Evolutionary conservation across 2,888 invertebrate genomes (phyloP).

Genomic region (Leucoma salicis): DNA sequence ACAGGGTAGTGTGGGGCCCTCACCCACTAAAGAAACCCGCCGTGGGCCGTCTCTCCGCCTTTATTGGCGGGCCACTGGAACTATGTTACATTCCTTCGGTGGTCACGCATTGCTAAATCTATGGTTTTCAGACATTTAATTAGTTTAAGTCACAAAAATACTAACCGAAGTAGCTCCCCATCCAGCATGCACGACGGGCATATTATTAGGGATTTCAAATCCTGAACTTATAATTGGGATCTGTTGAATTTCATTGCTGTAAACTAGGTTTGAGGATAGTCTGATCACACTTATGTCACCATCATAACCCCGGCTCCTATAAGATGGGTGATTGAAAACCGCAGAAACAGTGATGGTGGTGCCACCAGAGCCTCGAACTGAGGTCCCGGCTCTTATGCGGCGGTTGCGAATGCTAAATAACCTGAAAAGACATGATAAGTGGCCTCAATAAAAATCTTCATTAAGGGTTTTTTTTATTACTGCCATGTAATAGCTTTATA

Average conservation of each 20-base stretch:
- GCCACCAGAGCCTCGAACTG: constrained; percentile 15
- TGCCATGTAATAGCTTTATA: too few species aligned
- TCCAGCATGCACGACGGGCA: constrained; percentile 33
- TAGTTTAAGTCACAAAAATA: too few species aligned
- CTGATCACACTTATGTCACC: constrained; percentile 14
- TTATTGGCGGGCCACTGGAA: too few species aligned
- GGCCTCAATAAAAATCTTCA: too few species aligned
- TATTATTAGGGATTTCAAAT: constrained; percentile 24
- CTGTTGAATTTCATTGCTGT: constrained; percentile 21
- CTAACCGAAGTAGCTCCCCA: constrained; percentile 1
- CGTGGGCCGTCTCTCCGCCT: too few species aligned
- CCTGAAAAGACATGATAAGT: too few species aligned
- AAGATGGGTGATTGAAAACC: constrained; percentile 18
- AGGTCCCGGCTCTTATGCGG: constrained; percentile 20
- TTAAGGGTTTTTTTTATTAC: too few species aligned
- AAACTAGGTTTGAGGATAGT: constrained; percentile 14
- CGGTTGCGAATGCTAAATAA: neutral
- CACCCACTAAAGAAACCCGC: too few species aligned
- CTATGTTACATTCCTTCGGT: too few species aligned
- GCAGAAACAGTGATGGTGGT: neutral
- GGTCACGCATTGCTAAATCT: too few species aligned
- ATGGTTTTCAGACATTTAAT: too few species aligned
- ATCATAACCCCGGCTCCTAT: constrained; percentile 4
- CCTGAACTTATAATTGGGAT: constrained; percentile 22
- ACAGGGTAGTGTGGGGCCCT: too few species aligned